Percentiles rank a stretch among this genome's conserved stretches.
These are phyloP conservation scores for Leptodactylus fuscus DNA, from an alignment of 2,113 vertebrate species.

Conservation along the genomic window DNA sequence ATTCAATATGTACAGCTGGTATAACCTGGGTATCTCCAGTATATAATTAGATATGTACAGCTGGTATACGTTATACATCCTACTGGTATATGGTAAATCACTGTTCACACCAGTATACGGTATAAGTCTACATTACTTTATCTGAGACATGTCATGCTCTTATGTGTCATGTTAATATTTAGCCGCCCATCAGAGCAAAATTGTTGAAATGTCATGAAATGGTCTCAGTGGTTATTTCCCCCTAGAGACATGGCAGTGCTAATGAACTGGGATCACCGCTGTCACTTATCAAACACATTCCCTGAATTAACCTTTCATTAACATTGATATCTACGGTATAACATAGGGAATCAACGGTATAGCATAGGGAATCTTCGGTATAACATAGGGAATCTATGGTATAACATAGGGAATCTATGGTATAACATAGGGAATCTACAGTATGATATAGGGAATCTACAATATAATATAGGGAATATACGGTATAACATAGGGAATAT, in stretches of 20 bases:
- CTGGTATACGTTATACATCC: background rate
- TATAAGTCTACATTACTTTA: background rate
- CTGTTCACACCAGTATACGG: background rate
- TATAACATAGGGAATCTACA: too few relatives aligned
- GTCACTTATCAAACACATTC: background rate
- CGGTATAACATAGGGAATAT: too few relatives aligned
- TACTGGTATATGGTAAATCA: background rate
- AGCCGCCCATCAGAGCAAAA: background rate
- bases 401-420: too few relatives aligned
- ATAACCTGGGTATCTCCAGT: too few relatives aligned
- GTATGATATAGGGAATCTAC: too few relatives aligned
- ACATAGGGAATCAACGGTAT: too few relatives aligned
- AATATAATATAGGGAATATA: too few relatives aligned
- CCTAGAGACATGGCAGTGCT: background rate
- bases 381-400: too few relatives aligned
- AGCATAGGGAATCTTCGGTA: too few relatives aligned
- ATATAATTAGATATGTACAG: too few relatives aligned
- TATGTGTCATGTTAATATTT: background rate
- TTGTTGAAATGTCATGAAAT: background rate
- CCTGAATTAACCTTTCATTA: slow-evolving; percentile 1
- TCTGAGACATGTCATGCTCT: background rate
- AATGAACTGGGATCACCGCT: slow-evolving; percentile 12
- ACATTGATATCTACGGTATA: too few relatives aligned
- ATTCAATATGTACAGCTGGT: too few relatives aligned
- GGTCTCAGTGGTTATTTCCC: background rate